Evolutionary conservation across 2,888 invertebrate species (phyloP).

Genomic region (Ophion ventricosus): DNA sequence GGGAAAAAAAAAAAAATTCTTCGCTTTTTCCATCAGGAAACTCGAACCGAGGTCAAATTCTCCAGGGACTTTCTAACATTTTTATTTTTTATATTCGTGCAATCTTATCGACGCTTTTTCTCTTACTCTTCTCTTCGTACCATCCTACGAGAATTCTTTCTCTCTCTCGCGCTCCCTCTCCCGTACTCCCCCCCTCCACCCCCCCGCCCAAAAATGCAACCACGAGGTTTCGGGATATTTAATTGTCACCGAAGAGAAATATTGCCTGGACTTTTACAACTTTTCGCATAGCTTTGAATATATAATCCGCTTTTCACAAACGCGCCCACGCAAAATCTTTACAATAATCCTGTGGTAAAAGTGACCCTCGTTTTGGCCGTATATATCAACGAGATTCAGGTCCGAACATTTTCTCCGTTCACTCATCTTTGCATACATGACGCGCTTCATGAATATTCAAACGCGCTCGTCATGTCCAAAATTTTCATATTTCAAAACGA

Average conservation of each 20-base stretch:
- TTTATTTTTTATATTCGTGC: no score
- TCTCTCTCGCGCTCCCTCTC: background rate
- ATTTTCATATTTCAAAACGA: constrained; percentile 33
- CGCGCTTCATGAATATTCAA: constrained; percentile 45
- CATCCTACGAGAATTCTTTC: background rate
- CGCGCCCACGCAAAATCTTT: constrained; percentile 28
- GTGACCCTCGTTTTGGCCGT: constrained; percentile 41
- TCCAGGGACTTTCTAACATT: constrained; percentile 13
- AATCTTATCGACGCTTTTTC: no score
- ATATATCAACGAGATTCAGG: background rate
- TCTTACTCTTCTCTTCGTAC: no score
- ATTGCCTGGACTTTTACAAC: constrained; percentile 48
- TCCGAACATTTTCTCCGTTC: background rate
- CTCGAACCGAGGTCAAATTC: constrained; percentile 10
- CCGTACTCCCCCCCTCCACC: no score
- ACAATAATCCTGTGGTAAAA: constrained; percentile 49
- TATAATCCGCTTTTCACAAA: constrained; percentile 41
- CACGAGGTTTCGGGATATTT: constrained; percentile 41
- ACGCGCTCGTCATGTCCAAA: constrained; percentile 13
- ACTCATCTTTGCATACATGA: background rate
- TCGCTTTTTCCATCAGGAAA: constrained; percentile 3
- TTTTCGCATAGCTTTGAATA: constrained; percentile 29
- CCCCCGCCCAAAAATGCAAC: constrained; percentile 8
- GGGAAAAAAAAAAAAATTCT: constrained; percentile 42
- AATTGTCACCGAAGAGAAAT: constrained; percentile 36